Evolutionary conservation across 2,113 vertebrate genomes (phyloP), one percentile per base, ranked within the genome.

Genomic region (Kobus ellipsiprymnus): DNA sequence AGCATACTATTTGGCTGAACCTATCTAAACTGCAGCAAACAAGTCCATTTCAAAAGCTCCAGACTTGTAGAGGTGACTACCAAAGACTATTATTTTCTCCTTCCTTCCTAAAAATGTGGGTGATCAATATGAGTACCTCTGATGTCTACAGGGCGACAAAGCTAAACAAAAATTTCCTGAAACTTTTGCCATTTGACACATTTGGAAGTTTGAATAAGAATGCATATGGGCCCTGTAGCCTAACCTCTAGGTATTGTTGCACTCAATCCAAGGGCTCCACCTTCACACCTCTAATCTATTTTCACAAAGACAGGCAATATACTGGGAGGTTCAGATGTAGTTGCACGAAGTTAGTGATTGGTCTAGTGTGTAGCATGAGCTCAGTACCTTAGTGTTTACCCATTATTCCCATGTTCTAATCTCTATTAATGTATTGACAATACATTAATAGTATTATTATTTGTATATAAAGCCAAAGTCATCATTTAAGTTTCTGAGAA

Each of bases 381-480:
- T 90, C 67, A 90, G 29, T 36, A 80, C 10, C 48, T 94, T 64
- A 94, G 8, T 64, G 90, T 25, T 67, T 82, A 86, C 4, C 14
- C 23, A 77, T 77, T 62, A 78, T 86, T 90, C 7, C 16, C 50
- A 90, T 60, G 30, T 87, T 64, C 16, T 55, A 7, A 88, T 71
- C 25, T 23, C 14, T 83, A 30, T 40, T 23, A 23, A 40, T 71
- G 9, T 71, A 71, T 6, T 71, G 10, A 40, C 36, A 71, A 40
- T 33, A 81, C 21, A 36, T 15, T 88, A 91, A 19, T 82, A n/a
- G 48, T 27, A 59, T 33, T 94, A 48, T 44, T 74, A 86, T 86
- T 91, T 82, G 96, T 81, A 87, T 30, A 88, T 60, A 88, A 77
- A 96, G 52, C 11, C 88, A 95, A 74, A 87, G 40, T 87, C 33